Evolutionary conservation across 2,113 vertebrate genomes (phyloP).

Genomic region (Pygoscelis adeliae): DNA sequence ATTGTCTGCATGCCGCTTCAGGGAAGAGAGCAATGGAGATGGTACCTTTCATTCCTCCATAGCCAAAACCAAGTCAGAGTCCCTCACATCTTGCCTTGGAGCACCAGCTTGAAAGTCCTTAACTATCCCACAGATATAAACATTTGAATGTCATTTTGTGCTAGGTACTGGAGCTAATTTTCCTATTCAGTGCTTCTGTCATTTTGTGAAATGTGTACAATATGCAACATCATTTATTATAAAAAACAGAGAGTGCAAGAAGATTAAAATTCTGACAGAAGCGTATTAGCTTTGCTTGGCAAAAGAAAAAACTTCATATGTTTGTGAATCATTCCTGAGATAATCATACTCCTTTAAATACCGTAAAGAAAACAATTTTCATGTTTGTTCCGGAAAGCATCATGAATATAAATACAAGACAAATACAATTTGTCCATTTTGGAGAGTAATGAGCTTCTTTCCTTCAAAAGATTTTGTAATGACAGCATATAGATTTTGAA

Average conservation of each 20-base stretch:
- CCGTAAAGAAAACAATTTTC: neutral
- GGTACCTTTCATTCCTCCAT: neutral
- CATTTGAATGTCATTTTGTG: neutral
- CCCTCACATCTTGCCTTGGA: neutral
- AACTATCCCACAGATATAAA: neutral
- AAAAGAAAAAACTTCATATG: neutral
- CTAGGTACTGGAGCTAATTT: conserved; percentile 11
- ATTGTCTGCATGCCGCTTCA: neutral
- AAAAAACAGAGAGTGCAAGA: neutral
- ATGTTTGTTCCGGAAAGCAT: neutral
- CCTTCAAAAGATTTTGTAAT: neutral
- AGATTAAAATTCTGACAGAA: conserved; percentile 35
- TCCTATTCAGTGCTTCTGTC: conserved; percentile 42
- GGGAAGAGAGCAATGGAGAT: neutral
- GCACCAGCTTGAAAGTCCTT: neutral
- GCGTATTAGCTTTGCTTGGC: neutral
- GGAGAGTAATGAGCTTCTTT: neutral
- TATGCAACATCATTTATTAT: conserved; percentile 21
- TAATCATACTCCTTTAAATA: neutral
- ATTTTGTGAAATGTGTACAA: conserved; percentile 18
- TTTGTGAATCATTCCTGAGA: conserved; percentile 40
- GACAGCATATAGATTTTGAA: neutral
- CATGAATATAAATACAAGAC: neutral
- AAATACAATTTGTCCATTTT: neutral
- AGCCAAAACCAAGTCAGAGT: neutral